phyloP scores from a whole-genome alignment of 2,113 vertebrate genomes.

The Vulpes vulpes region DNA sequence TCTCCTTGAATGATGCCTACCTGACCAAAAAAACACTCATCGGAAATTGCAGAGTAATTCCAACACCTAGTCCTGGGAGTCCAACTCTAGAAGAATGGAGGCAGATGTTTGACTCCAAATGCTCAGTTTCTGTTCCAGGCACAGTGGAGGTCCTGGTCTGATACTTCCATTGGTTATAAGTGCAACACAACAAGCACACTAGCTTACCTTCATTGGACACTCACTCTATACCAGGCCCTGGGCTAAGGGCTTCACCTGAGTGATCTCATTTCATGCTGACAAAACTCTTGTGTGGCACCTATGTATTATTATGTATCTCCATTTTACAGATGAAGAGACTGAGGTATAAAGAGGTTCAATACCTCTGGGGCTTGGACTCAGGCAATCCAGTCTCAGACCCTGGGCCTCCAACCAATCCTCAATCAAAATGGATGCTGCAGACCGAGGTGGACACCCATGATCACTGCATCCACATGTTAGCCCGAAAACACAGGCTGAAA shows the following conservation, averaged over 20 bases:
- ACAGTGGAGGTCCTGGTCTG: background rate
- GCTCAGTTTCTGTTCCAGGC: background rate
- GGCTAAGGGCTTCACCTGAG: background rate
- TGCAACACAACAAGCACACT: fast-evolving
- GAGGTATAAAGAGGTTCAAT: background rate
- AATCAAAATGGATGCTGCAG: background rate
- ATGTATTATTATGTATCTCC: background rate
- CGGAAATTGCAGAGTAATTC: background rate
- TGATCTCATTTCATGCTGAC: background rate
- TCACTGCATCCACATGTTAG: fast-evolving
- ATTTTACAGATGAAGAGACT: background rate
- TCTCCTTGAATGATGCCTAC: background rate
- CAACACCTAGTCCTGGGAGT: background rate
- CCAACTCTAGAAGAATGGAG: background rate
- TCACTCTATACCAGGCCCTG: background rate
- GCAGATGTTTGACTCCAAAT: background rate
- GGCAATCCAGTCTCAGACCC: background rate
- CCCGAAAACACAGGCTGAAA: background rate
- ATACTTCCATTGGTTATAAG: too few relatives aligned
- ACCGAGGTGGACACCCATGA: fast-evolving
- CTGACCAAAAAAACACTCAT: background rate
- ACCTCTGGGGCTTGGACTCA: background rate
- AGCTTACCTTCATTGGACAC: background rate
- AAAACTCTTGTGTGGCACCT: background rate
- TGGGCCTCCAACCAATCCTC: background rate